Conservation (phyloP, 2,888 invertebrate species). For the Drosophila birchii region DNA sequence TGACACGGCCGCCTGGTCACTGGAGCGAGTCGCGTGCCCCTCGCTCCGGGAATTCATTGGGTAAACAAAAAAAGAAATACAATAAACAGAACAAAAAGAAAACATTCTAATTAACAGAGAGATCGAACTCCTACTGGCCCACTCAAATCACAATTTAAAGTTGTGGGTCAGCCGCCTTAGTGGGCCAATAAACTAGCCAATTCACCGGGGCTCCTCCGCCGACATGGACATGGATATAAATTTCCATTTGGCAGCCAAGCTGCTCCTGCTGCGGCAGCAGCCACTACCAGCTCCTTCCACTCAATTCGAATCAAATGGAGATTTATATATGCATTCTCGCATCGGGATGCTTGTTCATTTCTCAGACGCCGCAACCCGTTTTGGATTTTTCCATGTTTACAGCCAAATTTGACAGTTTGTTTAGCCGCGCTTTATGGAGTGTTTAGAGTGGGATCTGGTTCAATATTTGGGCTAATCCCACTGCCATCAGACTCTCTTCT, state of each 20-base stretch:
- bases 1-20: constrained; percentile 51
- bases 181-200: constrained; percentile 71
- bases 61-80: not conserved
- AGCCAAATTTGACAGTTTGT: constrained; percentile 62
- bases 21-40: constrained; percentile 30
- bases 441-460: constrained; percentile 28
- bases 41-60: constrained; percentile 8
- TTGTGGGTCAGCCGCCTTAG: constrained; percentile 76
- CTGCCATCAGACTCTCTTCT: constrained; percentile 15
- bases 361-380: constrained; percentile 52
- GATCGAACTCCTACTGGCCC: constrained; percentile 45
- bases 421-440: constrained; percentile 45
- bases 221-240: constrained; percentile 54
- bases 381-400: constrained; percentile 49
- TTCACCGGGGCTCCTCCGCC: constrained; percentile 3
- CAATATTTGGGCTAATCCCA: constrained; percentile 57
- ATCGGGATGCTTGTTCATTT: constrained; percentile 48
- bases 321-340: constrained; percentile 52
- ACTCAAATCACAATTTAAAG: constrained; percentile 78
- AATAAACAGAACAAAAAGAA: not conserved
- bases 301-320: constrained; percentile 51
- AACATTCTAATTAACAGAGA: constrained; percentile 37
- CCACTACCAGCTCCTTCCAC: constrained; percentile 30
- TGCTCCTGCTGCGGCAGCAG: constrained; percentile 42
- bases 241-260: constrained; percentile 49